Conservation (phyloP, 1,140 invertebrate genomes). For the Radopholus similis region DNA sequence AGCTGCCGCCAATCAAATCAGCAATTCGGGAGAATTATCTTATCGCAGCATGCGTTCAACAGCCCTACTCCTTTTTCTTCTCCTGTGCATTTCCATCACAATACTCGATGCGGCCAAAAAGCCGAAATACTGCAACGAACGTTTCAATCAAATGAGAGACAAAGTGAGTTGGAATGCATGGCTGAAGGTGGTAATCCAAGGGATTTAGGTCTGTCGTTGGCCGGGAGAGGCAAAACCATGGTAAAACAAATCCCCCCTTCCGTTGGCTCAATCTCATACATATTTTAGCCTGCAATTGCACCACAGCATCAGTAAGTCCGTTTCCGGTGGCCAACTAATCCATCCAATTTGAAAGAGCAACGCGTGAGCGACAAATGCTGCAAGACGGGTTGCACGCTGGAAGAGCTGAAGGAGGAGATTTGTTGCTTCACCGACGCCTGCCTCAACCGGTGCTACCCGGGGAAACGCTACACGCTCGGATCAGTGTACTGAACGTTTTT, state of each 20-base stretch:
- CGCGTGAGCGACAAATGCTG: slow-evolving; percentile 16
- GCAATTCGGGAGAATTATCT: too few relatives aligned
- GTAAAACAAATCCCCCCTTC: too few relatives aligned
- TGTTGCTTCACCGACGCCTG: slow-evolving; percentile 20
- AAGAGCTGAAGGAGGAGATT: slow-evolving; percentile 3
- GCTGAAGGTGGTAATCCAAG: too few relatives aligned
- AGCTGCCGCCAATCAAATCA: too few relatives aligned
- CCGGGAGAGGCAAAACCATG: background rate
- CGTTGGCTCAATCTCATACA: too few relatives aligned
- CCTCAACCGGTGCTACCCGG: slow-evolving; percentile 19
- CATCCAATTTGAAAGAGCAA: background rate
- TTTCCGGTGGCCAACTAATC: background rate
- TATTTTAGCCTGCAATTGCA: slow-evolving; percentile 1
- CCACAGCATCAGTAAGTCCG: slow-evolving; percentile 3
- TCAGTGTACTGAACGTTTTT: slow-evolving; percentile 11
- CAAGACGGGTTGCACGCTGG: slow-evolving; percentile 8
- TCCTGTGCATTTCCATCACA: background rate
- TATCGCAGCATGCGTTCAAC: too few relatives aligned
- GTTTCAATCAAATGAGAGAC: background rate
- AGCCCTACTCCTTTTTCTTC: background rate
- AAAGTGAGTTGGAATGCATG: slow-evolving; percentile 1
- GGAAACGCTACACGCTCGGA: slow-evolving; percentile 13
- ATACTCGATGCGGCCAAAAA: slow-evolving; percentile 2
- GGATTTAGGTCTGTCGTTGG: slow-evolving; percentile 3
- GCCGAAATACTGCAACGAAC: slow-evolving; percentile 4